phyloP scores from a whole-genome alignment of 2,797 vertebrate genomes.

The Echiichthys vipera region DNA sequence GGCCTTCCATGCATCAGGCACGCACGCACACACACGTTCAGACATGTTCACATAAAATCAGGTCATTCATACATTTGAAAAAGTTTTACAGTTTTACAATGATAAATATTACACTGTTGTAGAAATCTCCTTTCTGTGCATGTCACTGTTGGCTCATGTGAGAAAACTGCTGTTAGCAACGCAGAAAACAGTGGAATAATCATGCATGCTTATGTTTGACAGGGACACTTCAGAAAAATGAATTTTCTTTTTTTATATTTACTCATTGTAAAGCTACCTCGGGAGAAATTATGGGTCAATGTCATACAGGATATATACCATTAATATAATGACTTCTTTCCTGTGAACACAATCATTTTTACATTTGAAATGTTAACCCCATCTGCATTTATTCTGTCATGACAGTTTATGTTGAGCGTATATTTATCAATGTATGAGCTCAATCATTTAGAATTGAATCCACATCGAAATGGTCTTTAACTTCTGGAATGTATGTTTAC shows the following conservation, averaged over 20 bases:
- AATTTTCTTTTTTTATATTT: too few species aligned
- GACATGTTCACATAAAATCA: slow-evolving; percentile 72
- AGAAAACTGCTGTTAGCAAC: slow-evolving; percentile 33
- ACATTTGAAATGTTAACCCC: slow-evolving; percentile 21
- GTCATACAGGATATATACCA: slow-evolving; percentile 48
- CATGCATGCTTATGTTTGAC: neutral
- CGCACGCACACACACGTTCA: slow-evolving; percentile 40
- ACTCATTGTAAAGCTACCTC: slow-evolving; percentile 14
- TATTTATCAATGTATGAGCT: neutral
- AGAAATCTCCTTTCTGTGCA: slow-evolving; percentile 73
- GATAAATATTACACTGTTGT: slow-evolving; percentile 78
- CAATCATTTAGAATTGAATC: neutral
- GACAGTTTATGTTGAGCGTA: neutral
- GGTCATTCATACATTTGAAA: slow-evolving; percentile 90
- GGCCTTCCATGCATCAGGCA: slow-evolving; percentile 82
- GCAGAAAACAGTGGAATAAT: slow-evolving; percentile 44
- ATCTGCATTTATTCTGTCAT: slow-evolving; percentile 11
- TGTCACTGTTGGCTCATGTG: slow-evolving; percentile 49
- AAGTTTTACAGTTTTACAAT: slow-evolving; percentile 93
- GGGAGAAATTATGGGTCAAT: slow-evolving; percentile 11
- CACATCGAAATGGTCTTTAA: neutral
- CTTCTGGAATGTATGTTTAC: slow-evolving; percentile 10
- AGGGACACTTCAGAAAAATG: neutral
- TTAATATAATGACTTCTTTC: slow-evolving; percentile 63
- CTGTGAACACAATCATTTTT: slow-evolving; percentile 24